Conservation (phyloP, 1,140 invertebrate species). For the Cyrtorhinus lividipennis region DNA sequence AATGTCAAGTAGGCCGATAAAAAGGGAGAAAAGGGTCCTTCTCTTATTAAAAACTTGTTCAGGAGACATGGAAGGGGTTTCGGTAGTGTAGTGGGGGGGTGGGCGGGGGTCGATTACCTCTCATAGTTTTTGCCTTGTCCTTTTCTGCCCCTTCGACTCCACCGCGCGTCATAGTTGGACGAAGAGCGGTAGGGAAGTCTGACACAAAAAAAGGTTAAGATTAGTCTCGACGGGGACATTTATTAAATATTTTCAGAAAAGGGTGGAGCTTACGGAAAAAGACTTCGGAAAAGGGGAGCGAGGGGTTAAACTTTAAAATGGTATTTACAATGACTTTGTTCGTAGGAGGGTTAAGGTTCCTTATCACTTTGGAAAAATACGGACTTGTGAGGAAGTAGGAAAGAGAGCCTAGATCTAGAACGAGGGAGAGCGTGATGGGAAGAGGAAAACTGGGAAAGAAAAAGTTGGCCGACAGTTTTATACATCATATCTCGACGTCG, state of each 20-base stretch:
- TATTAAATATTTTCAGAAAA: slow-evolving; percentile 21
- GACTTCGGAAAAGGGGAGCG: slow-evolving; percentile 7
- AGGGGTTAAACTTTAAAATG: slow-evolving; percentile 18
- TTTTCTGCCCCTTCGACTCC: slow-evolving; percentile 7
- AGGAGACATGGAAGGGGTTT: background rate
- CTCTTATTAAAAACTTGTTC: slow-evolving; percentile 21
- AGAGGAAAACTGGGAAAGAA: background rate
- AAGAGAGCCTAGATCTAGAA: too few relatives aligned
- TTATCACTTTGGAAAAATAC: slow-evolving; percentile 12
- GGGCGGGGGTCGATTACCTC: slow-evolving; percentile 16
- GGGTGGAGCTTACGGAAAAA: background rate
- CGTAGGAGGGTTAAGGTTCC: background rate
- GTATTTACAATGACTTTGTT: slow-evolving; percentile 19
- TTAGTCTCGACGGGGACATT: slow-evolving; percentile 26
- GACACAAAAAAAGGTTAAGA: slow-evolving; percentile 26
- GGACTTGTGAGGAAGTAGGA: background rate
- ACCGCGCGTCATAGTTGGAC: too few relatives aligned
- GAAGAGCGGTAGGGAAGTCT: slow-evolving; percentile 1
- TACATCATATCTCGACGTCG: too few relatives aligned
- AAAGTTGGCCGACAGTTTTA: background rate
- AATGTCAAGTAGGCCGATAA: slow-evolving; percentile 25
- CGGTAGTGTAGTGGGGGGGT: background rate
- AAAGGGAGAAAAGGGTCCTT: slow-evolving; percentile 11
- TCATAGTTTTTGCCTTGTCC: slow-evolving; percentile 21
- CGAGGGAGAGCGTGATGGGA: background rate